These are phyloP conservation scores for Eriocheir sinensis DNA, from an alignment of 1,140 invertebrate species.

Conservation along the genomic window DNA sequence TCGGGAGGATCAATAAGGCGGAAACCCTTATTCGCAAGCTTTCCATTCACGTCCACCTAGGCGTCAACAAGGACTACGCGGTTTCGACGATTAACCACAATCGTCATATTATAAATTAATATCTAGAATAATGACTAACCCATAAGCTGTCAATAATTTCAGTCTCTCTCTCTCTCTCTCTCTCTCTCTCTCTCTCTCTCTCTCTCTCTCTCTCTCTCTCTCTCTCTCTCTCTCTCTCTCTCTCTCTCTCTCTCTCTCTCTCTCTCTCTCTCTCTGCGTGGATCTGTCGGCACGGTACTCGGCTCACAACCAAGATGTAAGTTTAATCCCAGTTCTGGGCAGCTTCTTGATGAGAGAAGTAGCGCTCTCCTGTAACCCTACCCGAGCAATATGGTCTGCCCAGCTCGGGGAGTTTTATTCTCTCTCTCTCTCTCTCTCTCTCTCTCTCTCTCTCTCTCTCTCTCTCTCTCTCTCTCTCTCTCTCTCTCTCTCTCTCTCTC, in stretches of 20 bases:
- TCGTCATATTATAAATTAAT: background rate
- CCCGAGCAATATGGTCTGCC: too few species aligned
- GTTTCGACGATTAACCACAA: conserved; percentile 40
- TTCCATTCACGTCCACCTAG: conserved; percentile 61
- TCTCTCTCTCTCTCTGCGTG: background rate
- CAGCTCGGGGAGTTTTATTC: too few species aligned
- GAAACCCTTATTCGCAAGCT: conserved; percentile 62
- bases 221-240: background rate
- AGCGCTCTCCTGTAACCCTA: too few species aligned
- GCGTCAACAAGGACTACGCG: conserved; percentile 41
- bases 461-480: background rate
- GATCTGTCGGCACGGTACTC: too few species aligned
- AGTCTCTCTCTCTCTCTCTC: background rate
- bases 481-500: background rate
- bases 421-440: background rate
- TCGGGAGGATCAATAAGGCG: conserved; percentile 51
- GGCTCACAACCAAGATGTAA: too few species aligned
- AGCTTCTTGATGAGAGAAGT: too few species aligned
- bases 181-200: background rate
- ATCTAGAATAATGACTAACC: background rate
- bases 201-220: background rate
- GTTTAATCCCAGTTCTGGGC: too few species aligned
- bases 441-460: background rate
- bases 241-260: background rate
- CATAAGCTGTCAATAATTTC: background rate